These are phyloP conservation scores for Antechinus stuartii DNA, from an alignment of 2,113 vertebrate species.

Conservation along the genomic window DNA sequence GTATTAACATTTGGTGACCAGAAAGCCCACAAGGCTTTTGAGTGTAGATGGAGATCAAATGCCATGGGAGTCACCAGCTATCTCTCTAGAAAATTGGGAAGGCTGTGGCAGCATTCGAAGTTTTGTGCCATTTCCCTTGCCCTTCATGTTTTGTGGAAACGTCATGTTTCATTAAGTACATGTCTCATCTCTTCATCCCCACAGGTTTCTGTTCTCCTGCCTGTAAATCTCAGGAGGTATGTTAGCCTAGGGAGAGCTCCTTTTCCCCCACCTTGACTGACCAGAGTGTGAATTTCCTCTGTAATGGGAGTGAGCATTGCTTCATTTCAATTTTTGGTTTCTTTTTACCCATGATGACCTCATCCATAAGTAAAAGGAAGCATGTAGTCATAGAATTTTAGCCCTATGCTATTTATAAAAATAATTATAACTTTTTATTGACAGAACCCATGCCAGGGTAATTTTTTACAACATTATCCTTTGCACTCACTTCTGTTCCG, in stretches of 20 bases:
- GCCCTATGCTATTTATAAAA: background rate
- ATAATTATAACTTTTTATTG: too few species aligned
- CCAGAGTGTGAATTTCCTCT: conserved; percentile 25
- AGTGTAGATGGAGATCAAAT: conserved; percentile 22
- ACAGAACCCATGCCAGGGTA: too few species aligned
- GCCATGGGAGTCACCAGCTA: background rate
- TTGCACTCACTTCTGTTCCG: too few species aligned
- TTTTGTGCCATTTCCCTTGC: conserved; percentile 2
- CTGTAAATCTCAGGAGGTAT: conserved; percentile 49
- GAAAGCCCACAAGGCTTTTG: background rate
- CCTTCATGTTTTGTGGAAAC: conserved; percentile 33
- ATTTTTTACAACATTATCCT: too few species aligned
- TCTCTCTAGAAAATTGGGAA: conserved; percentile 13
- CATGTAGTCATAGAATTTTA: background rate
- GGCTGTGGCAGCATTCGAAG: conserved; percentile 17
- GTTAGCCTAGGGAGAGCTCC: conserved; percentile 22
- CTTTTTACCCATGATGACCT: background rate
- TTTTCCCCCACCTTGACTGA: background rate
- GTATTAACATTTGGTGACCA: background rate
- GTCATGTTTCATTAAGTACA: conserved; percentile 32
- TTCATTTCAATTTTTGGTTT: conserved; percentile 25
- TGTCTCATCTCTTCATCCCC: conserved; percentile 35
- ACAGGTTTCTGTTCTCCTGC: conserved; percentile 35
- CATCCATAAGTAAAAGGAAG: background rate
- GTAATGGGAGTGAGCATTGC: conserved; percentile 41